A percentile compares a stretch with the other conserved stretches of the same genome.
phyloP scores from a whole-genome alignment of 2,113 vertebrate species.

The Leuciscus idus region DNA sequence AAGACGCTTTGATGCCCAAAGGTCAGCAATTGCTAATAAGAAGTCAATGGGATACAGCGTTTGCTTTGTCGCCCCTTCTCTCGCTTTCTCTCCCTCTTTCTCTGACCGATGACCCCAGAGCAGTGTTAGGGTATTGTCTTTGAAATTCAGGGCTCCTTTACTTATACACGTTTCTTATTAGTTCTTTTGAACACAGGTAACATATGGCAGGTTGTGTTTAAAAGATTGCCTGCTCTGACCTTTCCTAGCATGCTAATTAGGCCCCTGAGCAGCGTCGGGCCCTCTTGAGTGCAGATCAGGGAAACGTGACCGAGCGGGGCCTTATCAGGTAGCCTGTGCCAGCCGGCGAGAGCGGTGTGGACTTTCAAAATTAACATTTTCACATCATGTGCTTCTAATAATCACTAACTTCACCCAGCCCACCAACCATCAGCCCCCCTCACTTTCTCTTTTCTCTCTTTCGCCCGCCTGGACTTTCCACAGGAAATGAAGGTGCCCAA shows the following conservation, averaged over 20 bases:
- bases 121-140: constrained; percentile 79
- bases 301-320: constrained; percentile 74
- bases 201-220: constrained; percentile 90
- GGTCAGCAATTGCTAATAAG: constrained; percentile 82
- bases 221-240: constrained; percentile 91
- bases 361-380: constrained; percentile 99
- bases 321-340: constrained; percentile 85
- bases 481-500: constrained; percentile 93
- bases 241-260: constrained; percentile 95
- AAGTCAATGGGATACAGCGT: constrained; percentile 78
- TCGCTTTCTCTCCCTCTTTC: constrained; percentile 24
- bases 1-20: constrained; percentile 78
- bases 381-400: constrained; percentile 99
- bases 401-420: constrained; percentile 87
- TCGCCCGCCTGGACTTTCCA: constrained; percentile 84
- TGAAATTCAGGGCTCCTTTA: constrained; percentile 80
- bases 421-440: constrained; percentile 58
- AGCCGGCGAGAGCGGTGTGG: constrained; percentile 81
- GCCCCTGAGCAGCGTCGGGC: constrained; percentile 82
- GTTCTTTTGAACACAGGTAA: constrained; percentile 85
- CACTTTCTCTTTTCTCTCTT: constrained; percentile 62
- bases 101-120: constrained; percentile 56
- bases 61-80: constrained; percentile 62
- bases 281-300: constrained; percentile 67
- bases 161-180: constrained; percentile 91